Conservation (phyloP, 2,113 vertebrate species). For the Alces alces region DNA sequence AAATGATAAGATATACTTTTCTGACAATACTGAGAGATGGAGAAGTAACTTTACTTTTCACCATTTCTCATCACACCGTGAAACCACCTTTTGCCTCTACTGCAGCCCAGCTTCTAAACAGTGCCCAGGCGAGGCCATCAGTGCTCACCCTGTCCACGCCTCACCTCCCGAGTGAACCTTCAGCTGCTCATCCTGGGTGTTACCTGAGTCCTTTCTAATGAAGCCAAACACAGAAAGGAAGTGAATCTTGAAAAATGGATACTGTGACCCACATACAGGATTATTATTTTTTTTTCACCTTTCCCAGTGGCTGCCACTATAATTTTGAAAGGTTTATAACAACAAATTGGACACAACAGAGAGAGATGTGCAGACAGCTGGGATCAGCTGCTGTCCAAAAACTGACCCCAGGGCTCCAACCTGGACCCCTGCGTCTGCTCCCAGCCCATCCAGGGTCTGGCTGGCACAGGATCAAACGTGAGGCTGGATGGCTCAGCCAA, state of each 20-base stretch:
- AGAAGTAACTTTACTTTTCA: neutral
- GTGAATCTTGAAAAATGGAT: neutral
- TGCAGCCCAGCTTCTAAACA: neutral
- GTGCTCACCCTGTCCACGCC: neutral
- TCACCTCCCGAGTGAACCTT: neutral
- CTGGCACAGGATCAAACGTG: neutral
- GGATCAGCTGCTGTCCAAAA: neutral
- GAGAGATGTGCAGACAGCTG: neutral
- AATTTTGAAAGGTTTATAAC: conserved; percentile 13
- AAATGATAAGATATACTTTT: neutral
- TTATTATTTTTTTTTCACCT: neutral
- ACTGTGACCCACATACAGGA: neutral
- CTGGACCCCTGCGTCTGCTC: neutral
- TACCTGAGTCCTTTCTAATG: neutral
- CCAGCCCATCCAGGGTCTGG: neutral
- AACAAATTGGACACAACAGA: neutral
- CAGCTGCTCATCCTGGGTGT: neutral
- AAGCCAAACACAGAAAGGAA: neutral
- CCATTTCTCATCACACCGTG: neutral
- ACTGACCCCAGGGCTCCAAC: neutral
- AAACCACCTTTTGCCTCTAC: neutral
- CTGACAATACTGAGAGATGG: neutral
- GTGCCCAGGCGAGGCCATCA: neutral
- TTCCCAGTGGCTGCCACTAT: neutral
- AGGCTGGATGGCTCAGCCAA: neutral